Evolutionary conservation across 1,140 invertebrate genomes (phyloP), one percentile per base, ranked within the genome.

Genomic region (Brachionus paranguensis): DNA sequence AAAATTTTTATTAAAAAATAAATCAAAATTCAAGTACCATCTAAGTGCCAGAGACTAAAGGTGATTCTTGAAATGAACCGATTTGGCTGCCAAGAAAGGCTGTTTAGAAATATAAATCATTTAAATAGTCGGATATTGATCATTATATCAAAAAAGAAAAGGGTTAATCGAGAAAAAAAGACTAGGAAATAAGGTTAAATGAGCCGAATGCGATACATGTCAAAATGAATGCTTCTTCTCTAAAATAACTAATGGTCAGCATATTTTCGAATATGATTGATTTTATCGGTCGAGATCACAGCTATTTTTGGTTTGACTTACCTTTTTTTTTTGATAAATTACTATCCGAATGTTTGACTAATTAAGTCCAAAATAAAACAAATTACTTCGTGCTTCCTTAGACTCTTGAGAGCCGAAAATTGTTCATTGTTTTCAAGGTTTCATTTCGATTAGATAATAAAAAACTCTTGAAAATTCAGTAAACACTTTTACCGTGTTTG

Each of bases 171-270:
- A 50, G 11, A 74, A 43, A 74, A 74, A 74, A 76, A 76, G 45
- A 76, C 72, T 76, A 50, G 43, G 45, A 76, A 76, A 50, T 45
- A 27, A 27, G 72, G 72, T 76, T 76, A 76, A 76, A 76, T 76
- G 72, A 76, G 72, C 72, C 72, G 72, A 76, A 50, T 12, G 41
- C 27, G 41, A 76, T 50, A 50, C 20, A 76, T 50, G 72, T 50
- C 41, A 50, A 76, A 76, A 27, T 37, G 12, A 12, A 27, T 76
- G 43, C 20, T 76, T 50, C 8, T 76, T 27, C 20, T 29, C 5
- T 70, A 29, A 29, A 70, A 74, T 76, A 50, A 50, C 72, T 50
- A 76, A 76, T 76, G 45, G 72, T 50, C 24, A 50, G 45, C 20
- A 53, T 76, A 72, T 72, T 72, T 72, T 20, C 7, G 20, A 68